These are phyloP conservation scores for Dicentrarchus labrax DNA, from an alignment of 2,113 vertebrate species.

Conservation along the genomic window DNA sequence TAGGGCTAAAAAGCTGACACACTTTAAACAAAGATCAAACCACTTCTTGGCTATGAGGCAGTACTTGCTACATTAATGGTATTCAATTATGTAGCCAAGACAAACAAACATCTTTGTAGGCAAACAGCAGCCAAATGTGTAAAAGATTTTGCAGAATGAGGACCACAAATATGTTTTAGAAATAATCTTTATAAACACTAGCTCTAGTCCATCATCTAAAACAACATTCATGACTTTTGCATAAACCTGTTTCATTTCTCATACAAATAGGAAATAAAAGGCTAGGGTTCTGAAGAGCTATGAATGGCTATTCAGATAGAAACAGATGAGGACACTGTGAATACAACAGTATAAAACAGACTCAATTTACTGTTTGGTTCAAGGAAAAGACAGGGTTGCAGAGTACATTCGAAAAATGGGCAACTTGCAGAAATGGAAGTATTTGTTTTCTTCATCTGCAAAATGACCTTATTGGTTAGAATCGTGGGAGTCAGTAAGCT, in stretches of 20 bases:
- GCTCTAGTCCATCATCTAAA: background rate
- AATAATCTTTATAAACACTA: background rate
- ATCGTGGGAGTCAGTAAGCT: conserved; percentile 75
- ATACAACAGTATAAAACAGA: conserved; percentile 17
- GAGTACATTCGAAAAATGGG: conserved; percentile 37
- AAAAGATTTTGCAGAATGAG: conserved; percentile 29
- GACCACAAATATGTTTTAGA: conserved; percentile 1
- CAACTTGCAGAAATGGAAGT: conserved; percentile 61
- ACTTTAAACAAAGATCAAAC: conserved; percentile 79
- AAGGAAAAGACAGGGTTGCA: conserved; percentile 40
- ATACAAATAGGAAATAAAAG: conserved; percentile 12
- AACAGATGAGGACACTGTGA: background rate
- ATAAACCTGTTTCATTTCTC: conserved; percentile 20
- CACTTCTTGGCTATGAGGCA: conserved; percentile 61
- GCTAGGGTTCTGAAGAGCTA: background rate
- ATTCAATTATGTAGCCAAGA: conserved; percentile 69
- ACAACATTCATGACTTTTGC: background rate
- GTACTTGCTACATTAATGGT: conserved; percentile 62
- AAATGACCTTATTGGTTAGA: conserved; percentile 74
- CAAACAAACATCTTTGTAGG: conserved; percentile 66
- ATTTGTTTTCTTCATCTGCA: conserved; percentile 71
- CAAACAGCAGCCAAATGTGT: conserved; percentile 59
- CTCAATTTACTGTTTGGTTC: conserved; percentile 20
- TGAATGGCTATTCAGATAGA: conserved; percentile 9
- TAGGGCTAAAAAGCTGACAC: conserved; percentile 76